Evolutionary conservation across 2,888 invertebrate species (phyloP).

Genomic region (Sphaeridia pumilis): DNA sequence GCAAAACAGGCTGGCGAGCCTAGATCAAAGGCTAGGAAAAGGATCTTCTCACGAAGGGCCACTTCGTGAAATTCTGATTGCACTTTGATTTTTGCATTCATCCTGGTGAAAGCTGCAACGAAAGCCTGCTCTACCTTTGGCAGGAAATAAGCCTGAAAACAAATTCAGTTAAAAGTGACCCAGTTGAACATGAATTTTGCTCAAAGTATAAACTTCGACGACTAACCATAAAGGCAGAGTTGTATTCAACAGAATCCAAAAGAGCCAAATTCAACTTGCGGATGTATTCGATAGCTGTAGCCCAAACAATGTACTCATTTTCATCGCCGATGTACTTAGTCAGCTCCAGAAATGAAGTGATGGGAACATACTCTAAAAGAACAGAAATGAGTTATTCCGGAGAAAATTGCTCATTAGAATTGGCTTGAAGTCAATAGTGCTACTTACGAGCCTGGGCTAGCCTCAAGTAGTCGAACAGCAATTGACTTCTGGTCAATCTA

Average conservation of each 20-base stretch:
- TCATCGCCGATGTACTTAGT: conserved; percentile 8
- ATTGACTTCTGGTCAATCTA: conserved; percentile 7
- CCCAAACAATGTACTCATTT: conserved; percentile 9
- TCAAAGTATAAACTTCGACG: neutral
- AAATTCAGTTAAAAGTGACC: neutral
- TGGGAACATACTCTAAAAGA: conserved; percentile 1
- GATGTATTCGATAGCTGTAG: neutral
- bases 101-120: neutral
- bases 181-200: no score
- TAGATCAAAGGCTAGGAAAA: conserved; percentile 8
- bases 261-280: neutral
- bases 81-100: neutral
- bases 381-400: neutral
- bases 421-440: neutral
- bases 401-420: neutral
- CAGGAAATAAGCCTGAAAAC: conserved; percentile 6
- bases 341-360: neutral
- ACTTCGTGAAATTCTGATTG: neutral
- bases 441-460: conserved; percentile 1
- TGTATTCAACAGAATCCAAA: neutral
- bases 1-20: neutral
- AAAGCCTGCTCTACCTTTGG: conserved; percentile 5
- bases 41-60: neutral
- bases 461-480: conserved; percentile 4
- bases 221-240: neutral